A percentile compares a stretch with the other conserved stretches of the same genome.
Evolutionary conservation across 92 coral and sea anemone genomes (phyloP).

Genomic region (Montipora capitata): DNA sequence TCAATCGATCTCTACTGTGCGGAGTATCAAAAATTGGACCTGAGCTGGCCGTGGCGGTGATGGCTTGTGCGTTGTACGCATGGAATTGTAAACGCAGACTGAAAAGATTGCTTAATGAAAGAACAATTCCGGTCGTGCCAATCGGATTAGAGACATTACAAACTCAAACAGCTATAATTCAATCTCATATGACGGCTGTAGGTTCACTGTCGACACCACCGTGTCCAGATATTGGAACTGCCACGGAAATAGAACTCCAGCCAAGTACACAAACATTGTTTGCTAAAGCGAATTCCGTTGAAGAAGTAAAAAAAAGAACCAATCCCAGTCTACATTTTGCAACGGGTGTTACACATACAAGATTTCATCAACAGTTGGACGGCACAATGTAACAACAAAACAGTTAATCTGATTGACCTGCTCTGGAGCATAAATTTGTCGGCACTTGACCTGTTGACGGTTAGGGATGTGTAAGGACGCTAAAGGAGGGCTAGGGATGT

Average conservation of each 20-base stretch:
- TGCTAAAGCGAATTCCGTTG: constrained; percentile 9
- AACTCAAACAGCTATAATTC: background rate
- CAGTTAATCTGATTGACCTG: constrained; percentile 64
- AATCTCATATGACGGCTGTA: background rate
- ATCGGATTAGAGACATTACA: constrained; percentile 21
- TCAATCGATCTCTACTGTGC: too few relatives aligned
- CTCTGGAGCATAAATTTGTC: constrained; percentile 10
- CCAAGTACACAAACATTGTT: background rate
- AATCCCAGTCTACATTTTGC: constrained; percentile 57
- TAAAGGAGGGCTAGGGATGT: too few relatives aligned
- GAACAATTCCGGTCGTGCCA: constrained; percentile 66
- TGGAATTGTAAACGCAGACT: too few relatives aligned
- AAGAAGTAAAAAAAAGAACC: constrained; percentile 55
- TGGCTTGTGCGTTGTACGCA: too few relatives aligned
- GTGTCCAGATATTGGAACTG: background rate
- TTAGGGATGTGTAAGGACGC: too few relatives aligned
- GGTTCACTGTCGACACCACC: background rate
- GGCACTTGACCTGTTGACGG: background rate
- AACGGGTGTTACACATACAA: constrained; percentile 77
- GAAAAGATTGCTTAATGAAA: constrained; percentile 31
- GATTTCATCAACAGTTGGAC: constrained; percentile 62
- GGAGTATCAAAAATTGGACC: too few relatives aligned
- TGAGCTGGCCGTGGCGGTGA: too few relatives aligned
- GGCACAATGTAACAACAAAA: constrained; percentile 70
- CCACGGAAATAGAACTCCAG: background rate